A percentile compares a stretch with the other conserved stretches of the same genome.
Evolutionary conservation across 2,113 vertebrate genomes (phyloP).

Genomic region (Porphyrio hochstetteri): DNA sequence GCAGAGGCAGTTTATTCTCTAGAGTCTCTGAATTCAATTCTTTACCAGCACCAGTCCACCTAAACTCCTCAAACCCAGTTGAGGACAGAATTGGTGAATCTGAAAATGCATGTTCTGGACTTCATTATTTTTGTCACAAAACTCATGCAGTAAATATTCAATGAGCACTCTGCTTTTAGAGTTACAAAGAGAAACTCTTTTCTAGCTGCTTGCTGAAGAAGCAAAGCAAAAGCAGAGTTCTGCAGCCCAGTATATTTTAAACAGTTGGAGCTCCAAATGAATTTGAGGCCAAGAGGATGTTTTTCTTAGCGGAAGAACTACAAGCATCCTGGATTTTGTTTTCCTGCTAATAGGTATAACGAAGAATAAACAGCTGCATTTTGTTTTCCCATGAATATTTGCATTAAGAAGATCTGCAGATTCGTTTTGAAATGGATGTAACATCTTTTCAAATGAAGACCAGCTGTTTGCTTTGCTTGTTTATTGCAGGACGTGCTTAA

Average conservation of each 20-base stretch:
- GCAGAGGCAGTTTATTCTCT: not conserved
- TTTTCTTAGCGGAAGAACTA: constrained; percentile 42
- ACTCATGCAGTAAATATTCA: not conserved
- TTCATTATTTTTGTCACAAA: not conserved
- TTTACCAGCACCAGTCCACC: not conserved
- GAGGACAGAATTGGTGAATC: not conserved
- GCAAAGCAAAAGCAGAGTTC: not conserved
- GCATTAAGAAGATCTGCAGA: constrained; percentile 60
- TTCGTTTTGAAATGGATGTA: constrained; percentile 30
- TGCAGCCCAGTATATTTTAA: not conserved
- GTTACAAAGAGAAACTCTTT: not conserved
- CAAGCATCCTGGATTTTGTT: constrained; percentile 27
- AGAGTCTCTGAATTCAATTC: not conserved
- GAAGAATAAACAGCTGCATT: constrained; percentile 70
- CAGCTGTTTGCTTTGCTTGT: constrained; percentile 70
- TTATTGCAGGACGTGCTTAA: constrained; percentile 47
- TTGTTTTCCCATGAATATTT: constrained; percentile 56
- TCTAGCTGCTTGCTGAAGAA: not conserved
- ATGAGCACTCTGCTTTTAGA: not conserved
- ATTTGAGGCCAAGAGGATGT: constrained; percentile 32
- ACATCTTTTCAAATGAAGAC: constrained; percentile 55
- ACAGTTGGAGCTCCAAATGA: constrained; percentile 4
- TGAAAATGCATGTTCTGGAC: not conserved
- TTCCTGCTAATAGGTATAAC: constrained; percentile 65
- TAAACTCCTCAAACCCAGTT: not conserved